These are phyloP conservation scores for Dendropsophus ebraccatus DNA, from an alignment of 2,113 vertebrate genomes.

Conservation along the genomic window DNA sequence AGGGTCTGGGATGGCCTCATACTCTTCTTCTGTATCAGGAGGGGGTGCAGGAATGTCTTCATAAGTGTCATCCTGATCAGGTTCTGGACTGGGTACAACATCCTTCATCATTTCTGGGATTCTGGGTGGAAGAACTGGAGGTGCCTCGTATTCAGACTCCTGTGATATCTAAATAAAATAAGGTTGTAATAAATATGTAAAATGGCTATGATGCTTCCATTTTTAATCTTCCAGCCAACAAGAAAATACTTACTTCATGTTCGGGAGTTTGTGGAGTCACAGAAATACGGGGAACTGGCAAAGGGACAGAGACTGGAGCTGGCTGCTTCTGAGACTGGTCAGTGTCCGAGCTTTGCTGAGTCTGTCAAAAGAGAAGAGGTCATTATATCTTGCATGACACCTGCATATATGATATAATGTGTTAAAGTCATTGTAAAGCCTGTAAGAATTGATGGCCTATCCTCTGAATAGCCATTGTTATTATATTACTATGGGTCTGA, in stretches of 20 bases:
- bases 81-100: not conserved
- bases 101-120: not conserved
- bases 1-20: slow-evolving; percentile 74
- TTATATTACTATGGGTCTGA: no score
- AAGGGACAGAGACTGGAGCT: not conserved
- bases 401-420: not conserved
- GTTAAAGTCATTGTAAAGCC: not conserved
- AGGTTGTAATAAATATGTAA: not conserved
- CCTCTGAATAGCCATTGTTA: no score
- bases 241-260: slow-evolving; percentile 15
- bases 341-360: slow-evolving; percentile 53
- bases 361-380: not conserved
- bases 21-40: slow-evolving; percentile 67
- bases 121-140: slow-evolving; percentile 32
- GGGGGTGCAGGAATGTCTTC: slow-evolving; percentile 66
- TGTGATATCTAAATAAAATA: not conserved
- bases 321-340: slow-evolving; percentile 47
- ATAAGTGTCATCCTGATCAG: slow-evolving; percentile 56
- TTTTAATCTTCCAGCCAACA: not conserved
- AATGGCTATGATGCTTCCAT: no score
- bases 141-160: slow-evolving; percentile 25
- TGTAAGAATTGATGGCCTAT: no score
- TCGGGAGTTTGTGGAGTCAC: not conserved
- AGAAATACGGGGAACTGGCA: slow-evolving; percentile 39
- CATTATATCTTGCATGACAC: not conserved